Evolutionary conservation across 2,113 vertebrate species (phyloP).

Genomic region (Pterocles burchelli): DNA sequence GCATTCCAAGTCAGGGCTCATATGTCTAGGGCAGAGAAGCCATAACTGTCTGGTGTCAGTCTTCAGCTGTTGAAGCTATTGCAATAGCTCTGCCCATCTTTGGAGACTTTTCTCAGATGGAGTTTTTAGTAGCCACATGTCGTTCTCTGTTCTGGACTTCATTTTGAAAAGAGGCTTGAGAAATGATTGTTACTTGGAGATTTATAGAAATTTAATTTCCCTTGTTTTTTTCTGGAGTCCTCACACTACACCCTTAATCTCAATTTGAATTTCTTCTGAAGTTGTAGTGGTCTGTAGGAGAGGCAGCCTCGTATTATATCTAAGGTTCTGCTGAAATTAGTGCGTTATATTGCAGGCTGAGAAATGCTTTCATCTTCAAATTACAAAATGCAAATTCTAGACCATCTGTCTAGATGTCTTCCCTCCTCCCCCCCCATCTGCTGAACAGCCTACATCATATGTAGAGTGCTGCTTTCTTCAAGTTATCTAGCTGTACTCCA

Average conservation of each 20-base stretch:
- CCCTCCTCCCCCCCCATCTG: slow-evolving; percentile 6
- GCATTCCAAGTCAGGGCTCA: rapidly evolving
- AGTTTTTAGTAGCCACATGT: not conserved
- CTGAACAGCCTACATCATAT: not conserved
- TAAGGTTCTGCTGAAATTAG: not conserved
- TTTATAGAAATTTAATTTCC: not conserved
- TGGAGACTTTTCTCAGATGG: not conserved
- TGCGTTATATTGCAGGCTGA: not conserved
- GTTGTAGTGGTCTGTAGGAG: not conserved
- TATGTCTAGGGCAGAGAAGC: not conserved
- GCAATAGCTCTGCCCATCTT: not conserved
- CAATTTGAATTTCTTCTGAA: not conserved
- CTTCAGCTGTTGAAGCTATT: not conserved
- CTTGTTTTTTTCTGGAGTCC: not conserved
- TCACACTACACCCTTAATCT: not conserved
- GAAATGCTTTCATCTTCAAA: not conserved
- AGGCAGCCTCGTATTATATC: not conserved
- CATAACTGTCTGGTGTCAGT: not conserved
- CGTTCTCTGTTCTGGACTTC: not conserved
- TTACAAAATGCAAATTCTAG: slow-evolving; percentile 36
- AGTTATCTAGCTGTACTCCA: not conserved
- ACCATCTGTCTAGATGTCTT: slow-evolving; percentile 54
- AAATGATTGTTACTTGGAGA: not conserved
- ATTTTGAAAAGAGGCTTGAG: not conserved
- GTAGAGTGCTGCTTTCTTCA: not conserved